Conservation (phyloP, 2,888 invertebrate species). For the Trissoscelio sp. region DNA sequence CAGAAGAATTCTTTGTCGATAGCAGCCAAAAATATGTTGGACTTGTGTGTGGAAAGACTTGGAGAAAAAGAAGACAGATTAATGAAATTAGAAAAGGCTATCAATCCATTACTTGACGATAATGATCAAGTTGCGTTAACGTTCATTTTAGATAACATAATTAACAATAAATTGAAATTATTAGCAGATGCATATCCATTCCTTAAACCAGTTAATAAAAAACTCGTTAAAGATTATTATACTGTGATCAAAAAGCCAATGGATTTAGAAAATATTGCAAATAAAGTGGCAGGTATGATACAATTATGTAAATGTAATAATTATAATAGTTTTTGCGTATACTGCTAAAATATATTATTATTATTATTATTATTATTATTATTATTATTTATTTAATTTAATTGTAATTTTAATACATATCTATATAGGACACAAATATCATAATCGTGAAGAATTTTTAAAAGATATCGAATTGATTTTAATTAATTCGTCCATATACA, state of each 20-base stretch:
- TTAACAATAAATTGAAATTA: conserved; percentile 93
- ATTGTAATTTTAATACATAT: too few species aligned
- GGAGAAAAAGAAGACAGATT: conserved; percentile 97
- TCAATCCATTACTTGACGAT: conserved; percentile 98
- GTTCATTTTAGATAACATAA: conserved; percentile 94
- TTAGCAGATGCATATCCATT: conserved; percentile 98
- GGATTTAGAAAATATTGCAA: conserved; percentile 96
- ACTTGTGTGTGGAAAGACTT: conserved; percentile 93
- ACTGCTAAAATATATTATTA: too few species aligned
- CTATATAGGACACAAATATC: conserved; percentile 97
- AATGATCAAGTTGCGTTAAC: conserved; percentile 98
- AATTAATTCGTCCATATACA: conserved; percentile 95
- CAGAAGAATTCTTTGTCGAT: conserved; percentile 92
- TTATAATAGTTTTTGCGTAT: too few species aligned
- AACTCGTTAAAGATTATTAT: conserved; percentile 97
- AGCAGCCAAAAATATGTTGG: conserved; percentile 94
- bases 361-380: too few species aligned
- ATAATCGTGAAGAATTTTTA: conserved; percentile 93
- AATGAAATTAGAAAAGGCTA: conserved; percentile 98
- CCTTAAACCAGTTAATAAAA: conserved; percentile 98
- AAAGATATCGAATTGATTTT: conserved; percentile 94
- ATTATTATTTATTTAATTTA: too few species aligned
- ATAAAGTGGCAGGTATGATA: conserved; percentile 93
- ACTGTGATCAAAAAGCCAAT: conserved; percentile 96
- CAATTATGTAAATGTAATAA: too few species aligned